phyloP scores from a whole-genome alignment of 1,140 invertebrate species.

The Bombyx mandarina region DNA sequence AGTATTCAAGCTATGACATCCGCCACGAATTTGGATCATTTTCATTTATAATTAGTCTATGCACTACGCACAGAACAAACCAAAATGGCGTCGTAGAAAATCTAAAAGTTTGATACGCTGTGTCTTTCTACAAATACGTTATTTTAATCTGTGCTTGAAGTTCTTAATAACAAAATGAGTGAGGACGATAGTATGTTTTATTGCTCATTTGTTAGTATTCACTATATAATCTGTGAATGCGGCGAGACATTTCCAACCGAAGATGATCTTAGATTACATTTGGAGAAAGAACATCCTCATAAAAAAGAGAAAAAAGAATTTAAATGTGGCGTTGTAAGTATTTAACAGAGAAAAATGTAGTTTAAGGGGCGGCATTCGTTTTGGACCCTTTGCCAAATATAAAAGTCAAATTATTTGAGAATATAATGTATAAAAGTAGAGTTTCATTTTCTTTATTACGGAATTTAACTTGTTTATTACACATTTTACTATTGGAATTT shows the following conservation, averaged over 20 bases:
- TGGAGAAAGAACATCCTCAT: constrained; percentile 33
- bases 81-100: constrained; percentile 17
- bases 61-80: constrained; percentile 13
- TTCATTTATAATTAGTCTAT: not conserved
- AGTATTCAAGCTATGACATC: no score
- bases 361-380: no score
- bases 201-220: constrained; percentile 56
- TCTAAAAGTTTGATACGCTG: constrained; percentile 21
- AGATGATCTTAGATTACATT: constrained; percentile 37
- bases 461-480: no score
- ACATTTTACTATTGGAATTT: no score
- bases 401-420: no score
- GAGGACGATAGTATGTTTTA: constrained; percentile 38
- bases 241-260: constrained; percentile 52
- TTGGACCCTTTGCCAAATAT: no score
- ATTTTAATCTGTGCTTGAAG: constrained; percentile 26
- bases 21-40: no score
- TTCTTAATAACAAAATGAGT: constrained; percentile 14
- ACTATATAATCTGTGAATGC: constrained; percentile 61
- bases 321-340: constrained; percentile 34
- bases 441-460: not conserved
- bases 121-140: constrained; percentile 8
- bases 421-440: not conserved
- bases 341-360: no score
- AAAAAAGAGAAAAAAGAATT: constrained; percentile 32